A percentile compares a stretch with the other conserved stretches of the same genome.
Conservation (phyloP, 1,140 invertebrate genomes). For the Drosophila repleta region DNA sequence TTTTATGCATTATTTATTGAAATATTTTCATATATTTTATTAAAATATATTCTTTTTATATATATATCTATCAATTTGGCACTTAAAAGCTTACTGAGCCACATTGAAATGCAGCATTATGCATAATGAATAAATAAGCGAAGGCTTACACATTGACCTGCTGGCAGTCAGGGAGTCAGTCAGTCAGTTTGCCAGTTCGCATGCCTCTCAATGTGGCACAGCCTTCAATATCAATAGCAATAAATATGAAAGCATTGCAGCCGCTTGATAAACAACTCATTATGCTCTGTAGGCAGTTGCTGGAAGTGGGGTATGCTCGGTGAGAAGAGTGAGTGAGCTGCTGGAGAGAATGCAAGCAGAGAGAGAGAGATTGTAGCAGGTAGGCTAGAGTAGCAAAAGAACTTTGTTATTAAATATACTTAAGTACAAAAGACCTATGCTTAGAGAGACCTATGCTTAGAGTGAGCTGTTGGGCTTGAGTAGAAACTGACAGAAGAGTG, state of each 20-base stretch:
- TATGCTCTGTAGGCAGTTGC: conserved; percentile 3
- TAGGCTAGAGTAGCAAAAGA: too few species aligned
- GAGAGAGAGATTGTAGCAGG: too few species aligned
- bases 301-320: not conserved
- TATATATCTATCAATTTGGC: conserved; percentile 5
- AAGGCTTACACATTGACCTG: conserved; percentile 46
- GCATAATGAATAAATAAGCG: conserved; percentile 24
- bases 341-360: not conserved
- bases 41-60: not conserved
- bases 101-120: conserved; percentile 10
- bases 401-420: too few species aligned
- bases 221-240: conserved; percentile 30
- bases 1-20: not conserved
- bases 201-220: conserved; percentile 8
- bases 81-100: conserved; percentile 13
- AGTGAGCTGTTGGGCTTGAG: too few species aligned
- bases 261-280: conserved; percentile 67
- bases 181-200: not conserved
- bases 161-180: not conserved
- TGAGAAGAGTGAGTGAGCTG: not conserved
- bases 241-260: conserved; percentile 43
- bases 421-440: too few species aligned
- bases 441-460: too few species aligned
- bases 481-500: too few species aligned
- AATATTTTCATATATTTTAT: not conserved